Evolutionary conservation across 2,888 invertebrate species (phyloP), one percentile per base, ranked within the genome.

Genomic region (Pheosia tremula): DNA sequence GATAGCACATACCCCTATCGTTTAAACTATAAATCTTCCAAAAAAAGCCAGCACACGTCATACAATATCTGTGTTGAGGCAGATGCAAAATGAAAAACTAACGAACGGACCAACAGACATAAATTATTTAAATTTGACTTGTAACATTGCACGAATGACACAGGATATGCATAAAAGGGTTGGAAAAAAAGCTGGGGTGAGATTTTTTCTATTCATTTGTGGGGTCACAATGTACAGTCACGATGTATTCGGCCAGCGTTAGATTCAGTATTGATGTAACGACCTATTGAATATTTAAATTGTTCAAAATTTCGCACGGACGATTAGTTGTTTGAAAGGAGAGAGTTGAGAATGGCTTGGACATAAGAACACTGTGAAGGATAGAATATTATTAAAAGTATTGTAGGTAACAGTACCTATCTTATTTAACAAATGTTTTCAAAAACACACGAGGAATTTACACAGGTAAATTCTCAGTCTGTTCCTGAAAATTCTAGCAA

Each of bases 101-200:
- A 85, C 86, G 83, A 90, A 87, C 83, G 83, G 81, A 78, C 84
- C 79, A 82, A 77, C 78, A 78, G 80, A 86, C 89, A 93, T 93
- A 92, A 93, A 93, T 93, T 91, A 93, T 92, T 93, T 89, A 92
- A 93, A 93, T 93, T 85, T 92, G 91, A 91, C 90, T 92, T 87
- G 93, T 93, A 92, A 93, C 83, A 86, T 82, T 87, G 90, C 84
- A 89, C 84, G 90, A 84, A 82, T 83, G 89, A 87, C 87, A 90
- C 89, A 86, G 88, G 90, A 91, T 93, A 93, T 92, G 91, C 90
- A 91, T 89, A 91, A 91, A 91, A 91, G 91, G 93, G 91, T 91
- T 91, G 77, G 77, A 86, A 91, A 88, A 91, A 92, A 85, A 73
- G 78, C 72, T 81, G 82, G 91, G 92, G 75, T 89, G 86, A 86